Evolutionary conservation across 1,140 invertebrate species (phyloP).

Genomic region (Lepidurus packardi): DNA sequence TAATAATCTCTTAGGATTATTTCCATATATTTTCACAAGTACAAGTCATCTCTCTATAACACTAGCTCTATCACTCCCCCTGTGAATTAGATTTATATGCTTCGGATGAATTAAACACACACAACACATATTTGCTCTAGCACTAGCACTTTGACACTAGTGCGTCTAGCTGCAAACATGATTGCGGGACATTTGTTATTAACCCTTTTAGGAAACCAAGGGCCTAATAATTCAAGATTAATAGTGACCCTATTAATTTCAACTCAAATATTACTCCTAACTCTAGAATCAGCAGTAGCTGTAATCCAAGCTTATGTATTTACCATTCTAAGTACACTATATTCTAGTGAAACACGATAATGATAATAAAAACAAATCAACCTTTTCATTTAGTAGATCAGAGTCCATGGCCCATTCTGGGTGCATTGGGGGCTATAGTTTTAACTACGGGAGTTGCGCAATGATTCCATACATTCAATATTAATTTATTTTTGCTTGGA

Average conservation of each 20-base stretch:
- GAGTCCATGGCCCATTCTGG: slow-evolving; percentile 52
- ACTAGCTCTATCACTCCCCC: slow-evolving; percentile 50
- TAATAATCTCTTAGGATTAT: slow-evolving; percentile 59
- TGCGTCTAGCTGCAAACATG: slow-evolving; percentile 62
- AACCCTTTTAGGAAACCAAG: slow-evolving; percentile 50
- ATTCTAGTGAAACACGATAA: slow-evolving; percentile 48
- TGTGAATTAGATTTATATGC: slow-evolving; percentile 58
- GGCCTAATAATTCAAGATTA: slow-evolving; percentile 38
- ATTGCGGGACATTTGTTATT: slow-evolving; percentile 59
- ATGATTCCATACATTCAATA: slow-evolving; percentile 49
- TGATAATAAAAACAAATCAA: slow-evolving; percentile 38
- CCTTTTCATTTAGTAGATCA: slow-evolving; percentile 41
- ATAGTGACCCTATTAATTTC: slow-evolving; percentile 45
- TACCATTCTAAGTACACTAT: slow-evolving; percentile 48
- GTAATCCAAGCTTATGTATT: slow-evolving; percentile 55
- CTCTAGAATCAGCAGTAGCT: slow-evolving; percentile 49
- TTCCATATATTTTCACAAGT: slow-evolving; percentile 60
- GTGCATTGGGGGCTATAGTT: slow-evolving; percentile 46
- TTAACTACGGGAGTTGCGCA: slow-evolving; percentile 46
- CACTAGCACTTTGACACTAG: too few species aligned
- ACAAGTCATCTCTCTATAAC: slow-evolving; percentile 55
- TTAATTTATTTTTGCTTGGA: slow-evolving; percentile 46
- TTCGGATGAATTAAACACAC: slow-evolving; percentile 43
- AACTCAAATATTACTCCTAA: slow-evolving; percentile 49
- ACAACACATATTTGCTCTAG: slow-evolving; percentile 54